Conservation (phyloP, 2,797 vertebrate genomes). For the Pangasius macronema region DNA sequence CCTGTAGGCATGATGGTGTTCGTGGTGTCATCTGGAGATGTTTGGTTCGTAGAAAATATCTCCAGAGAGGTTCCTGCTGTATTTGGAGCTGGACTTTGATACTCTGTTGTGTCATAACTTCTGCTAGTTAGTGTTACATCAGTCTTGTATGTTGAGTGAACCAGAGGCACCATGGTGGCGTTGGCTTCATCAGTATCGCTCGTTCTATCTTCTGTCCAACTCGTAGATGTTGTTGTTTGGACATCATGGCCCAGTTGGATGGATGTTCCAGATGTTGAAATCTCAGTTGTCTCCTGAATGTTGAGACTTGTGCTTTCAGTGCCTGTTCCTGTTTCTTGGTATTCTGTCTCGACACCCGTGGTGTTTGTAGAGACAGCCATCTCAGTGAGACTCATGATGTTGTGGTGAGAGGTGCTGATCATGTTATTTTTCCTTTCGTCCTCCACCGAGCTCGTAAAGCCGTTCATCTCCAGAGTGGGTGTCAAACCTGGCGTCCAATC, state of each 20-base stretch:
- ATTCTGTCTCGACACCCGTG: not conserved
- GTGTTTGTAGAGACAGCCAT: not conserved
- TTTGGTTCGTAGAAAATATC: not conserved
- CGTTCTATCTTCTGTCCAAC: not conserved
- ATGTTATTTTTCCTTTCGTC: not conserved
- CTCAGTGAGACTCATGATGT: not conserved
- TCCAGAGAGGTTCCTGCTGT: slow-evolving; percentile 2
- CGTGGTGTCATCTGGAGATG: not conserved
- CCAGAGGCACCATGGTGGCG: slow-evolving; percentile 5
- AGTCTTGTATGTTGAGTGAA: not conserved
- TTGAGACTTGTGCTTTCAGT: slow-evolving; percentile 15
- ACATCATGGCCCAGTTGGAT: not conserved
- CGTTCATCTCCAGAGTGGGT: not conserved
- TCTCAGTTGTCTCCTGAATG: not conserved
- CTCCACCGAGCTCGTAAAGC: not conserved
- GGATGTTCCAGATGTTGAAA: not conserved
- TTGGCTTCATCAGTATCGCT: slow-evolving; percentile 25
- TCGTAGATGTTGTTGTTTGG: slow-evolving; percentile 14
- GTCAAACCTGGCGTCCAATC: not conserved
- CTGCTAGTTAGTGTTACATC: slow-evolving; percentile 31
- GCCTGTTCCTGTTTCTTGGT: slow-evolving; percentile 31
- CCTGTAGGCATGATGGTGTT: not conserved
- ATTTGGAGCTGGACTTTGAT: not conserved
- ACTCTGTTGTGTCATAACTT: slow-evolving; percentile 12
- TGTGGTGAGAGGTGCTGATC: not conserved